Base-by-base conservation (phyloP, 2,888 invertebrate genomes). In the Falcaria lacertinaria region DNA sequence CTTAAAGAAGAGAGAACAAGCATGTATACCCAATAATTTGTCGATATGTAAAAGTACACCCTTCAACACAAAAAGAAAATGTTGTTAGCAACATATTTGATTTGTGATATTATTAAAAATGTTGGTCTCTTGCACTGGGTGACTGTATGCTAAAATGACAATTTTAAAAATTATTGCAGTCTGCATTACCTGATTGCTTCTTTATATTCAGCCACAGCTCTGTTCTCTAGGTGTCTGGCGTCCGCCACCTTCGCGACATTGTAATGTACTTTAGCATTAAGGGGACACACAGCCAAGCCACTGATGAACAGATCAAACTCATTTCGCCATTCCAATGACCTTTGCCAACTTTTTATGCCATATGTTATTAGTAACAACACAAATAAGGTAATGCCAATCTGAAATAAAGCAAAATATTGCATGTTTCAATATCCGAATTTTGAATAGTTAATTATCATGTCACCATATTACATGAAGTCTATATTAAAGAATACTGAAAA, bases 261-360 rank as follows among this genome's bases (percentile, higher is more conserved):
- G 73, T 98, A 99, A 60, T 91, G 94, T 2, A 95, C 95, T 91
- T 98, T 99, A 15, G 98, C 98, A 88, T 98, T 98, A 37, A 94
- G 88, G 0, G 98, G 98, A 71, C 98, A 99, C 13, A 98, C 96
- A 16, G 89, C 72, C n/a, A 96, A 78, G 0, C 95, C 98, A 17
- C 96, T 95, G 37, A 89, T 83, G 74, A 97, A 99, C 32, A 99
- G 83, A 13, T 83, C 76, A 57, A 93, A 92, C 78, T 98, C 98
- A 42, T 87, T 93, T 46, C 91, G 90, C 98, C 98, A 98, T 41
- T 97, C 93, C 2, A 81, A 69, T 41, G 95, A 94, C 53, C 97
- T 88, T 50, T 92, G 88, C 48, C 92, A 88, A 16, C 93, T 91
- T 48, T 91, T 83, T 13, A 89, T 36, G 11, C 54, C 54, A 43